Evolutionary conservation across 2,888 invertebrate genomes (phyloP).

Genomic region (Drosophila macrospina): DNA sequence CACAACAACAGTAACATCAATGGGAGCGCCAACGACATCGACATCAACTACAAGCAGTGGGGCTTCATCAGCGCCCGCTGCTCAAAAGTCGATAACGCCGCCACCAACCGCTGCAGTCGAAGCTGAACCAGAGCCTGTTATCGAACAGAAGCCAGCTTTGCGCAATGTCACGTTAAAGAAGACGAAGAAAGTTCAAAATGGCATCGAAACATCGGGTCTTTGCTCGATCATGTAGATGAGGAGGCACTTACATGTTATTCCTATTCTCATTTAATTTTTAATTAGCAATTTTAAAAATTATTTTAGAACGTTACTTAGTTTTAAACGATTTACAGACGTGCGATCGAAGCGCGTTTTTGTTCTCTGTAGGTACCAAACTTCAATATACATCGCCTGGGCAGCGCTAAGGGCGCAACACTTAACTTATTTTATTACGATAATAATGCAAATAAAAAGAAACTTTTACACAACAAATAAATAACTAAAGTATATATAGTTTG

Average conservation of each 20-base stretch:
- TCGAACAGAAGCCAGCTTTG: slow-evolving; percentile 89
- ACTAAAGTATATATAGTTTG: slow-evolving; percentile 70
- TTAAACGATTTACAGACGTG: slow-evolving; percentile 57
- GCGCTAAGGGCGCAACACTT: slow-evolving; percentile 43
- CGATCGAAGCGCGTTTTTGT: slow-evolving; percentile 41
- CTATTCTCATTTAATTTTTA: slow-evolving; percentile 64
- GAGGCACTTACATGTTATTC: slow-evolving; percentile 49
- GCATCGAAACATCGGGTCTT: slow-evolving; percentile 93
- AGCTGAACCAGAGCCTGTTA: slow-evolving; percentile 72
- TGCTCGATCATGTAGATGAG: slow-evolving; percentile 92
- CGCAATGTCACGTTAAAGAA: slow-evolving; percentile 89
- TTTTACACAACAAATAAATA: slow-evolving; percentile 53
- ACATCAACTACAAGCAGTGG: slow-evolving; percentile 44
- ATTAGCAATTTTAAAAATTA: slow-evolving; percentile 61
- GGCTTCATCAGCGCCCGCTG: slow-evolving; percentile 26
- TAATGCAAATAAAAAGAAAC: slow-evolving; percentile 57
- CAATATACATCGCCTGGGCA: slow-evolving; percentile 19
- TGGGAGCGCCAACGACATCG: slow-evolving; percentile 21
- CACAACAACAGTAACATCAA: slow-evolving; percentile 32
- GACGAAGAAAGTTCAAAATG: slow-evolving; percentile 90
- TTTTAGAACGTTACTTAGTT: slow-evolving; percentile 78
- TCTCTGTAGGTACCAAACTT: slow-evolving; percentile 57
- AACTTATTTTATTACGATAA: slow-evolving; percentile 63
- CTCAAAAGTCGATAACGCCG: slow-evolving; percentile 48
- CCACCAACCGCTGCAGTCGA: slow-evolving; percentile 56